Evolutionary conservation across 2,113 vertebrate genomes (phyloP), one percentile per base, ranked within the genome.

Genomic region (Rhinolophus sinicus): DNA sequence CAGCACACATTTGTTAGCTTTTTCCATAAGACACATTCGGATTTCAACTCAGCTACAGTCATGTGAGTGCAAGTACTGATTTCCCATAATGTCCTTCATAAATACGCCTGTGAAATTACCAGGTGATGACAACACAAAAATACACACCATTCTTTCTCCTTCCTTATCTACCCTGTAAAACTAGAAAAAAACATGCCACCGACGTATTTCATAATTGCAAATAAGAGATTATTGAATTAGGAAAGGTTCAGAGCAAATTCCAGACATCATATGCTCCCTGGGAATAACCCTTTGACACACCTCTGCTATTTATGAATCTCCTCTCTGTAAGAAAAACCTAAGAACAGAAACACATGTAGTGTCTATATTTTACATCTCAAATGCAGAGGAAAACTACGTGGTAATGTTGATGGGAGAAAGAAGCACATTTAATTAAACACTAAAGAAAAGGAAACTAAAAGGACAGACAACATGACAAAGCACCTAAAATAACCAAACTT

Each of bases 121-220:
- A 95, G 88, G 95, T 86, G 97, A 58, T 60, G 90, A 97, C 92
- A 97, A 50, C 80, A 76, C 33, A 60, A 75, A 88, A 64, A 24
- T 2, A 62, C 78, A 52, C 58, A 21, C 1, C 15, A 16, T 13
- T 60, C 44, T 44, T 56, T 83, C 83, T 70, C 87, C 3, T 40
- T 73, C 75, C 52, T 95, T 16, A 56, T 10, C 75, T 52, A 8
- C 21, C 24, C 81, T 64, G 47, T 69, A 64, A 89, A 94, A 47
- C 78, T 6, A 40, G 50, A 95, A 83, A 69, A 58, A 77, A 60
- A 44, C 44, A 30, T 18, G 33, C n/a, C 35, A 16, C 47, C 35
- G 24, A n/a, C 11, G 9, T 38, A 19, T 28, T 82, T 65, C 60
- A 13, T 6, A 77, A 44, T 22, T 54, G 54, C 77, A 70, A 52